Conservation (phyloP, 2,113 vertebrate genomes). For the Varanus komodoensis region DNA sequence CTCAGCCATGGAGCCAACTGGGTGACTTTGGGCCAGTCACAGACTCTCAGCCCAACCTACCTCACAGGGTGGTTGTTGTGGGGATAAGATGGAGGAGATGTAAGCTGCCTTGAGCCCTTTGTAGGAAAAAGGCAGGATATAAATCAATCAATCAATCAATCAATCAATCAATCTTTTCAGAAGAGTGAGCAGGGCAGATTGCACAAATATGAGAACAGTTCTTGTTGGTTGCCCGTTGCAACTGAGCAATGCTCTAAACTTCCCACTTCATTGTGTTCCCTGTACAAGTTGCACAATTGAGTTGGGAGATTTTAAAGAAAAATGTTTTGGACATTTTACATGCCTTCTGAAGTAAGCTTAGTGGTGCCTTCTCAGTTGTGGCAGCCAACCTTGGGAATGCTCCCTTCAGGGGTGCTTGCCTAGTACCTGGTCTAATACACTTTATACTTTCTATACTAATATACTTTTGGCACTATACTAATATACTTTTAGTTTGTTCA, state of each 20-base stretch:
- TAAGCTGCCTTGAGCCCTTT: too few species aligned
- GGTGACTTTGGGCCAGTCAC: too few species aligned
- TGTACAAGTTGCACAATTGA: not conserved
- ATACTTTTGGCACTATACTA: not conserved
- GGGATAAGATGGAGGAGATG: too few species aligned
- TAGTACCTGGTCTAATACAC: not conserved
- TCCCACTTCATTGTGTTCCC: not conserved
- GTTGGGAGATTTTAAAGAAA: not conserved
- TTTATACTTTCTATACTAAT: not conserved
- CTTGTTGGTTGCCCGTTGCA: not conserved
- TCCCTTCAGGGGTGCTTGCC: not conserved
- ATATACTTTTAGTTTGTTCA: not conserved
- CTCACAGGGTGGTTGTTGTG: too few species aligned
- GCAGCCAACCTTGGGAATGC: not conserved
- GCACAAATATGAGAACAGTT: not conserved
- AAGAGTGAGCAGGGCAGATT: not conserved
- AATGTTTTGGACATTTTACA: not conserved
- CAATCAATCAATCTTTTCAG: too few species aligned
- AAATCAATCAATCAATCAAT: too few species aligned
- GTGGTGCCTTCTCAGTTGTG: not conserved
- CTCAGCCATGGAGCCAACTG: too few species aligned
- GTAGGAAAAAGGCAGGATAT: too few species aligned
- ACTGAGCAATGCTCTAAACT: not conserved
- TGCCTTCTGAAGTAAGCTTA: not conserved
- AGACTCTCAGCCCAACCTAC: too few species aligned